A percentile compares a stretch with the other conserved stretches of the same genome.
phyloP scores from a whole-genome alignment of 92 coral and sea anemone species.

The Epizoanthus stellaris region DNA sequence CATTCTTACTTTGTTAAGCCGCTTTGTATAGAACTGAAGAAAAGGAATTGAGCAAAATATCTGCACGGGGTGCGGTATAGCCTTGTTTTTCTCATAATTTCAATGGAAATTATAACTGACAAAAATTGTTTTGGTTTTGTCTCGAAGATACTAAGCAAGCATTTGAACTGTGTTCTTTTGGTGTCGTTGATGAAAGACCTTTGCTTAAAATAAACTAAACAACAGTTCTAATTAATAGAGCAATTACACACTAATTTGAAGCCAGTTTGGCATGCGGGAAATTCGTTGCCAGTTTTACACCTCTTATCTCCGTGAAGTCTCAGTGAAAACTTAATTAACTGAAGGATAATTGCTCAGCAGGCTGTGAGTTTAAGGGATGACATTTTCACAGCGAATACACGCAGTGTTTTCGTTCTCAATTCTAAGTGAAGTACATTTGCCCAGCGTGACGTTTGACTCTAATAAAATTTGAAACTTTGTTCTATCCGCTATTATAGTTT shows the following conservation, averaged over 20 bases:
- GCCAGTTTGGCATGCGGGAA: slow-evolving; percentile 20
- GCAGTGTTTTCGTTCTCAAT: slow-evolving; percentile 75
- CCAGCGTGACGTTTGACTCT: slow-evolving; percentile 80
- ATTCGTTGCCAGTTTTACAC: slow-evolving; percentile 11
- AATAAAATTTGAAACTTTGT: slow-evolving; percentile 75
- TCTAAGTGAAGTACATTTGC: slow-evolving; percentile 30
- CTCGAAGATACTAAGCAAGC: slow-evolving; percentile 5
- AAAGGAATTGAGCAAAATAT: slow-evolving; percentile 3
- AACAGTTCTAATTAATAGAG: slow-evolving; percentile 22
- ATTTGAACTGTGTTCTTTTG: slow-evolving; percentile 7
- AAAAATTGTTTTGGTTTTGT: slow-evolving; percentile 37
- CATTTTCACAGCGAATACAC: slow-evolving; percentile 55
- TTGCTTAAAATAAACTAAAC: slow-evolving; percentile 19
- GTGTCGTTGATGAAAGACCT: slow-evolving; percentile 17
- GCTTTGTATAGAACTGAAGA: slow-evolving; percentile 33
- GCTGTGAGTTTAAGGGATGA: slow-evolving; percentile 40
- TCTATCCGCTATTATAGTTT: slow-evolving; percentile 21
- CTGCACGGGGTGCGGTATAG: slow-evolving; percentile 29
- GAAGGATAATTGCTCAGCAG: slow-evolving; percentile 38
- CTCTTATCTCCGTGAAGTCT: slow-evolving; percentile 25
- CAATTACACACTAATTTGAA: slow-evolving; percentile 36
- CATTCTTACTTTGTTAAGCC: slow-evolving; percentile 46
- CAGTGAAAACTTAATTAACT: slow-evolving; percentile 44
- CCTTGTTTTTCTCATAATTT: slow-evolving; percentile 20
- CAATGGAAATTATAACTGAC: slow-evolving; percentile 31